Evolutionary conservation across 2,888 invertebrate genomes (phyloP), one percentile per base, ranked within the genome.

Genomic region (Cerceris ruficornis): DNA sequence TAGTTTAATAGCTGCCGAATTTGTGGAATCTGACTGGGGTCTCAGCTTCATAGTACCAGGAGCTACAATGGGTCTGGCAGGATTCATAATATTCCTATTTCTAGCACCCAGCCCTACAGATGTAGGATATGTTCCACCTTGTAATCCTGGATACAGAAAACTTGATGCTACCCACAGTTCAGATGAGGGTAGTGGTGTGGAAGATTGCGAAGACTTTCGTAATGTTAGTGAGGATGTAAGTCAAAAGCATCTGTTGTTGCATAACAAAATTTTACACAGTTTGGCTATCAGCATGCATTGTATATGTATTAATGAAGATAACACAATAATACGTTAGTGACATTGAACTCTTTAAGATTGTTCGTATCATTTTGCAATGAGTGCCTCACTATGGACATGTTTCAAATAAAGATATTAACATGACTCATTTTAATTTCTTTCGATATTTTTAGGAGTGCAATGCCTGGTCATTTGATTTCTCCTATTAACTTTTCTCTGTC

Each of bases 11-110:
- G 98, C 99, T 0, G 97, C 97, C 0, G 92, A 94, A 62, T 98
- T 95, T 92, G 98, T 98, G 11, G 97, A 97, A 90, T 93, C 91
- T 0, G 96, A 98, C 91, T 99, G 99, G 99, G 95, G 97, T 0
- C 92, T 97, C 65, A 98, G 98, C 43, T 99, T 99, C 92, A 96
- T 98, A 61, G 95, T 98, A 83, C 99, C 99, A 7, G 98, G 97
- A 15, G 92, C 96, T 61, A 95, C 97, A 83, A 98, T 98, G 93
- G 95, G 94, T 1, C 85, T 92, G 0, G 93, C 94, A 28, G 98
- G 96, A 1, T 94, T 96, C 77, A 72, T 97, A 0, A 94, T 98
- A 62, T 98, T 98, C 92, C 93, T 98, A 75, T 96, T 98, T 89
- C 93, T 98, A 46, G 96, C 96, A 1, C 96, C 97, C n/a, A 95